phyloP scores from a whole-genome alignment of 2,888 invertebrate species.

The Rhagonycha fulva region DNA sequence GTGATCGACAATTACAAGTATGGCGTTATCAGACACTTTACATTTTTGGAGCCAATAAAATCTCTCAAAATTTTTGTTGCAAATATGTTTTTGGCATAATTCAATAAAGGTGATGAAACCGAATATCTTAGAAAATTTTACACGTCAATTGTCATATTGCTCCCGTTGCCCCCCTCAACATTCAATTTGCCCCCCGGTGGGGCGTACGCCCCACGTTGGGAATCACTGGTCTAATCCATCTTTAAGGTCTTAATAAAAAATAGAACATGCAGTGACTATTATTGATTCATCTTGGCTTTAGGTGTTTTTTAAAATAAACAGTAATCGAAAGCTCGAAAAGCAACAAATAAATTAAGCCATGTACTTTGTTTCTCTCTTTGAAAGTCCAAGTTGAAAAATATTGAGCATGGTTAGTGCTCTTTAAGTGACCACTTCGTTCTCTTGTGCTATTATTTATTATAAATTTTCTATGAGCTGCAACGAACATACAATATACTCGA shows the following conservation, averaged over 20 bases:
- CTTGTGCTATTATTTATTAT: not conserved
- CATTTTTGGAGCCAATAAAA: too few species aligned
- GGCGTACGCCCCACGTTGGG: too few species aligned
- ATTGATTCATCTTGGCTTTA: not conserved
- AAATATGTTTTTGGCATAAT: too few species aligned
- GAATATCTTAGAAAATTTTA: too few species aligned
- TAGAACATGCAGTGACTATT: not conserved
- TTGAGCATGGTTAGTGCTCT: not conserved
- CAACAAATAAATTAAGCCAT: not conserved
- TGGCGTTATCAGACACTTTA: too few species aligned
- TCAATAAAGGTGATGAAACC: too few species aligned
- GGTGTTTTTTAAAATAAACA: not conserved
- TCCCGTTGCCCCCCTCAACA: too few species aligned
- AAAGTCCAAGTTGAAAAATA: not conserved
- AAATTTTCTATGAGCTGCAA: not conserved
- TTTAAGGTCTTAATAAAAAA: not conserved
- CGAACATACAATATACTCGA: not conserved
- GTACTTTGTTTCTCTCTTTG: not conserved
- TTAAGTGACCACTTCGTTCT: not conserved
- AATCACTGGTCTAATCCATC: too few species aligned
- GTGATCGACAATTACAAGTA: too few species aligned
- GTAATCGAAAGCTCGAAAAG: not conserved
- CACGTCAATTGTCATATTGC: too few species aligned
- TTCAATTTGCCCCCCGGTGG: too few species aligned
- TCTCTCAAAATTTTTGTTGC: too few species aligned